A percentile compares a stretch with the other conserved stretches of the same genome.
These are phyloP conservation scores for Belgica antarctica DNA, from an alignment of 2,888 invertebrate species.

Conservation along the genomic window DNA sequence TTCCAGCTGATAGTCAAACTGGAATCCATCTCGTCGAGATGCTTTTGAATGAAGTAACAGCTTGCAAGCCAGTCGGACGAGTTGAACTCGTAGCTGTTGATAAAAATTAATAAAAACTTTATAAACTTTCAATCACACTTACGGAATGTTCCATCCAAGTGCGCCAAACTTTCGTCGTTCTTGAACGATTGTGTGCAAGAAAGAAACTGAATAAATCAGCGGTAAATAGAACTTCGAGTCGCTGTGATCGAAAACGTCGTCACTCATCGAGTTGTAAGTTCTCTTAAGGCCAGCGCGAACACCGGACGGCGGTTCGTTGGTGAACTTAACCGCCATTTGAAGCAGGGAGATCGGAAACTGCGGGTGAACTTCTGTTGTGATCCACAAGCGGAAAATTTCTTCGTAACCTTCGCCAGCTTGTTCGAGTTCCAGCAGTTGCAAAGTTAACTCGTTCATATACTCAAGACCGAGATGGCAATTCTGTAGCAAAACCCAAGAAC, in stretches of 20 bases:
- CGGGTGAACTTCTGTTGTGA: constrained; percentile 90
- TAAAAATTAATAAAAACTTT: no score
- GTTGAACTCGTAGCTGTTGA: constrained; percentile 91
- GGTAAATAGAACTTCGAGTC: constrained; percentile 92
- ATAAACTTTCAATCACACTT: no score
- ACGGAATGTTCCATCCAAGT: constrained; percentile 93
- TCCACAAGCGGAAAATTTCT: constrained; percentile 84
- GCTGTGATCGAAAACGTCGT: constrained; percentile 90
- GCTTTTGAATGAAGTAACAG: constrained; percentile 94
- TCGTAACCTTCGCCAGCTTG: no score
- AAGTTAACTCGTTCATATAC: constrained; percentile 90
- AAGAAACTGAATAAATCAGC: constrained; percentile 87
- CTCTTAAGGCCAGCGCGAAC: constrained; percentile 90
- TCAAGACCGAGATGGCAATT: constrained; percentile 94
- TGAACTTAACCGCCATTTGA: constrained; percentile 95
- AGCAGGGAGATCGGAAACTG: constrained; percentile 81
- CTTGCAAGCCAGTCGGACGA: constrained; percentile 95
- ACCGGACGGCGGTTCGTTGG: constrained; percentile 96
- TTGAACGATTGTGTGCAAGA: constrained; percentile 92
- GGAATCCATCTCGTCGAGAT: constrained; percentile 94
- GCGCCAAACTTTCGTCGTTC: constrained; percentile 95
- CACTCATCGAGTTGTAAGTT: constrained; percentile 83
- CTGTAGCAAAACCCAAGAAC: constrained; percentile 83
- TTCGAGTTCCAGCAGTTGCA: constrained; percentile 81
- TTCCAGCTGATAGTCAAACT: constrained; percentile 97